Evolutionary conservation across 2,888 invertebrate species (phyloP).

Genomic region (Heterodera filipjevi): DNA sequence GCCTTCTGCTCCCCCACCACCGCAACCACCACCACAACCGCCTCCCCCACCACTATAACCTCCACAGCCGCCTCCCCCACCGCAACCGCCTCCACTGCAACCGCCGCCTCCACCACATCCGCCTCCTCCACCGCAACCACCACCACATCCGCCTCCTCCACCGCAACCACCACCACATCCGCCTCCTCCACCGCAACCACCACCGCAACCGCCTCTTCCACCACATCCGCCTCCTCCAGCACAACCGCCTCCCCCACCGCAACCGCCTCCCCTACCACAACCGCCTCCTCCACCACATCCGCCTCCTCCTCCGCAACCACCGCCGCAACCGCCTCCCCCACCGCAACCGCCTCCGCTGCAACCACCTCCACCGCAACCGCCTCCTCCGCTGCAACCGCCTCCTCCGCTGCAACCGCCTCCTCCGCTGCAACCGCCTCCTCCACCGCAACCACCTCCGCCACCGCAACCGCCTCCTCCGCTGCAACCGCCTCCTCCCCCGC

Average conservation of each 20-base stretch:
- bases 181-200: not conserved
- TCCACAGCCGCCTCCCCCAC: not conserved
- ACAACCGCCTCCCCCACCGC: slow-evolving; percentile 26
- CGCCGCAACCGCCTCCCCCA: not conserved
- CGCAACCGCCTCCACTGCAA: not conserved
- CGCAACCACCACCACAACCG: slow-evolving; percentile 22
- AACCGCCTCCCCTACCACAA: slow-evolving; percentile 4
- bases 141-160: slow-evolving; percentile 16
- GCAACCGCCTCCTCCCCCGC: not conserved
- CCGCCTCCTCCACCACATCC: slow-evolving; percentile 3
- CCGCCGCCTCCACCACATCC: not conserved
- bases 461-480: not conserved
- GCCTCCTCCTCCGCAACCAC: slow-evolving; percentile 6
- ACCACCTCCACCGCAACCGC: not conserved
- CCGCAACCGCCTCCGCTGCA: not conserved
- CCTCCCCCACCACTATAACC: not conserved
- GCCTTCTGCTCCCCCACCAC: slow-evolving; percentile 1
- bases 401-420: not conserved
- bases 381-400: not conserved
- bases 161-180: slow-evolving; percentile 13
- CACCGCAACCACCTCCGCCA: not conserved
- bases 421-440: not conserved
- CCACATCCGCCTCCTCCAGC: not conserved
- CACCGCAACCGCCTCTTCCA: not conserved
- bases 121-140: not conserved